Base-by-base conservation (phyloP, 2,113 vertebrate species). In the Donacobius atricapilla region DNA sequence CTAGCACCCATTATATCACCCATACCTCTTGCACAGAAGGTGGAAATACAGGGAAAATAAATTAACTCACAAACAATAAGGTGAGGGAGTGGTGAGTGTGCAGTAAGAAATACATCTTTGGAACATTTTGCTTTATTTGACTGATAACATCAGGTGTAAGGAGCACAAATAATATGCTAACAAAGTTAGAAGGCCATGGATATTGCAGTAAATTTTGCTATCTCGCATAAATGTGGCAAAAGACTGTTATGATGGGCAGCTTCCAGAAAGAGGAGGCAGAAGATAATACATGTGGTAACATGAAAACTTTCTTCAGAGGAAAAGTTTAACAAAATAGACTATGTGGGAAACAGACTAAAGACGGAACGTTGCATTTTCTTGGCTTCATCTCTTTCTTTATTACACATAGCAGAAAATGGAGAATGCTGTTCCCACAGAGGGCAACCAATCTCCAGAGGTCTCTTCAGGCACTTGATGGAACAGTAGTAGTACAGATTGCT, bases 231-330 rank as follows among this genome's bases (percentile, higher is more conserved):
- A 65, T 15, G 24, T 75, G 30, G 20, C 45, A 56, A 66, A 95
- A 78, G 31, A 19, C n/a, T 86, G 22, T 27, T 78, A 48, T 45
- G 57, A 93, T 14, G 11, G 56, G 86, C 64, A 75, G 24, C 28
- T 94, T 96, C 53, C 76, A 86, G 40, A 63, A 93, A 83, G 48
- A 86, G 50, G 7, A 87, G 25, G 53, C 40, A 75, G 47, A 88
- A 77, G 21, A 25, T 40, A 77, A 40, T 31, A 58, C 33, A 31
- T 56, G 30, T 47, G 91, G 33, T 42, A 90, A 78, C n/a, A 60
- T 15, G 75, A 80, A 90, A 85, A 72, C 15, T 40, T 22, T 53
- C 14, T 61, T 85, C 33, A 57, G 35, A 80, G 58, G 30, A 90
- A 86, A 31, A 53, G 20, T 44, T 83, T 88, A 81, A 60, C 2